A percentile compares a stretch with the other conserved stretches of the same genome.
Evolutionary conservation across 2,888 invertebrate species (phyloP).

Genomic region (Marronus borbonicus): DNA sequence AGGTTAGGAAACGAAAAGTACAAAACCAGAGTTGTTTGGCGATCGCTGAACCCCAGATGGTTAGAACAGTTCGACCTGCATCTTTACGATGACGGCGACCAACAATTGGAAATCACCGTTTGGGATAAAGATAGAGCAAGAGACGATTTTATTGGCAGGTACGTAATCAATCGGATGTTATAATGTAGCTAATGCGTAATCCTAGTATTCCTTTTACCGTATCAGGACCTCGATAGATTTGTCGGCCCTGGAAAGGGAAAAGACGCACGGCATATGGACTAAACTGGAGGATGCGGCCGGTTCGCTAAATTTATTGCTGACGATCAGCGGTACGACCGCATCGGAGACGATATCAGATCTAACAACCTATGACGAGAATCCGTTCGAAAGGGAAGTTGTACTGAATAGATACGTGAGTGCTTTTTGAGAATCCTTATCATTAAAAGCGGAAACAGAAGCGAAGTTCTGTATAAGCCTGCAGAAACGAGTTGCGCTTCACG

Average conservation of each 20-base stretch:
- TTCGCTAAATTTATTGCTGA: conserved; percentile 88
- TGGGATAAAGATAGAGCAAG: conserved; percentile 92
- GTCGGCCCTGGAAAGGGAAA: conserved; percentile 87
- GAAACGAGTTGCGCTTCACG: too few species aligned
- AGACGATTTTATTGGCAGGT: conserved; percentile 91
- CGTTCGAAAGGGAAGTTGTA: conserved; percentile 78
- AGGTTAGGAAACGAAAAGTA: conserved; percentile 98
- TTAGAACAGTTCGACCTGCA: conserved; percentile 98
- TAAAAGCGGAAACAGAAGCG: too few species aligned
- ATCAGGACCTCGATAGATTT: conserved; percentile 89
- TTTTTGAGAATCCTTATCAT: not conserved
- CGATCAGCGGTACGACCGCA: conserved; percentile 95
- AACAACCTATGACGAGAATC: conserved; percentile 87
- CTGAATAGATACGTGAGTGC: conserved; percentile 80
- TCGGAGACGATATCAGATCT: conserved; percentile 94
- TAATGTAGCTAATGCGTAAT: not conserved
- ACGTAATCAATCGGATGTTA: conserved; percentile 55
- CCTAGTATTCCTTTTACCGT: conserved; percentile 55
- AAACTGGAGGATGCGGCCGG: conserved; percentile 93
- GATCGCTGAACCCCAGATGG: conserved; percentile 92
- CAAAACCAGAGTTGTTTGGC: conserved; percentile 92
- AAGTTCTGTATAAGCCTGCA: too few species aligned
- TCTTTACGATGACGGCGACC: conserved; percentile 94
- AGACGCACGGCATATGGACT: conserved; percentile 91
- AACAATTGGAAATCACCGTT: conserved; percentile 91